Conservation (phyloP, 1,140 invertebrate species). For the Melitaea cinxia region DNA sequence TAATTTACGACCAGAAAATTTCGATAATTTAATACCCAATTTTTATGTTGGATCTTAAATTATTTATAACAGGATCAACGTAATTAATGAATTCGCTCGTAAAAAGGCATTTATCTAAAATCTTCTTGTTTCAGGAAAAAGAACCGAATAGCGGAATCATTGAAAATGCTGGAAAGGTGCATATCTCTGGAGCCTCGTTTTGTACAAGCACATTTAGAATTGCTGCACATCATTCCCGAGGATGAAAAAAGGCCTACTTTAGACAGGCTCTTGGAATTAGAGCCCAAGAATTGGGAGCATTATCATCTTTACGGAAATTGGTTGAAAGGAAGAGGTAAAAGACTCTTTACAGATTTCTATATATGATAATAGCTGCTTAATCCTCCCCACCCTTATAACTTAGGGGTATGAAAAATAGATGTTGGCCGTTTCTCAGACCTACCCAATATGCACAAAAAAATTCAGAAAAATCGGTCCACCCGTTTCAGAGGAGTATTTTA, state of each 20-base stretch:
- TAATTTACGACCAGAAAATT: no score
- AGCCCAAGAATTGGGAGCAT: slow-evolving; percentile 86
- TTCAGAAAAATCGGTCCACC: no score
- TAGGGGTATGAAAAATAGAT: no score
- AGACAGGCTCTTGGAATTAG: slow-evolving; percentile 84
- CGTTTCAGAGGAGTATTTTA: no score
- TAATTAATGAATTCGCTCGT: not conserved
- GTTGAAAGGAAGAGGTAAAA: slow-evolving; percentile 84
- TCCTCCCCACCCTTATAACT: no score
- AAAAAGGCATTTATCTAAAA: not conserved
- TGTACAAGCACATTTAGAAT: slow-evolving; percentile 86
- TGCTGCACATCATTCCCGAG: slow-evolving; percentile 83
- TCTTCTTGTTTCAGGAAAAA: slow-evolving; percentile 81
- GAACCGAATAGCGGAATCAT: slow-evolving; percentile 84
- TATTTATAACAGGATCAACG: no score
- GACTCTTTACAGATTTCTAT: not conserved
- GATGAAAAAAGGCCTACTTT: slow-evolving; percentile 78
- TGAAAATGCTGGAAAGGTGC: slow-evolving; percentile 86
- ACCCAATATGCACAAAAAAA: no score
- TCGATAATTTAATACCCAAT: no score
- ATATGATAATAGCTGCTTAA: no score
- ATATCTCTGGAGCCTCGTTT: slow-evolving; percentile 85
- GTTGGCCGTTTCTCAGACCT: no score
- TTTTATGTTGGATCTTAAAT: no score
- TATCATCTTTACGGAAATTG: slow-evolving; percentile 86